These are phyloP conservation scores for Bambusicola thoracicus DNA, from an alignment of 2,113 vertebrate species.

Conservation along the genomic window DNA sequence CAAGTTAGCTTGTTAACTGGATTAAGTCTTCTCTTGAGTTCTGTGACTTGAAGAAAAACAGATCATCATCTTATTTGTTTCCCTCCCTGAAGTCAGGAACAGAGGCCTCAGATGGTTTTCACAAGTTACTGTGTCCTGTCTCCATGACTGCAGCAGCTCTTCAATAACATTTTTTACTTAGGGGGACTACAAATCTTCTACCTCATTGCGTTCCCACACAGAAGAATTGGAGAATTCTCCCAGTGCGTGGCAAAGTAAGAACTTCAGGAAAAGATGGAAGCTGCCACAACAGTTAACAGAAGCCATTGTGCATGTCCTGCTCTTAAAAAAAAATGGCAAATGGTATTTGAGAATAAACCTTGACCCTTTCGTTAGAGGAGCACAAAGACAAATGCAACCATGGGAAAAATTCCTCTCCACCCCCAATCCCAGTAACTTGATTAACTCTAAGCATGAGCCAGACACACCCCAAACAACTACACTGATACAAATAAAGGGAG, in stretches of 20 bases:
- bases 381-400: background rate
- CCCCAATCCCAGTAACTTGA: background rate
- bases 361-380: background rate
- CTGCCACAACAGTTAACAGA: background rate
- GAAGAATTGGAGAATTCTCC: background rate
- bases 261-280: background rate
- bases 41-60: background rate
- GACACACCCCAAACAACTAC: slow-evolving; percentile 35
- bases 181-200: background rate
- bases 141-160: background rate
- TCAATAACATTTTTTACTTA: slow-evolving; percentile 35
- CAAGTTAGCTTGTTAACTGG: slow-evolving; percentile 12
- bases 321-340: background rate
- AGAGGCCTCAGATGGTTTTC: background rate
- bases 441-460: slow-evolving; percentile 16
- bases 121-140: background rate
- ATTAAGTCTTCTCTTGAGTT: slow-evolving; percentile 9
- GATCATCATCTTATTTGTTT: background rate
- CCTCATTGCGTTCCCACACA: background rate
- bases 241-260: background rate
- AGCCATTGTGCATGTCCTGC: background rate
- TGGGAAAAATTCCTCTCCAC: background rate
- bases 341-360: background rate
- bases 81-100: background rate
- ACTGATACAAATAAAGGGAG: background rate